Evolutionary conservation across 53 echinoderm and acorn worm genomes (phyloP).

Genomic region (Luidia sarsii): DNA sequence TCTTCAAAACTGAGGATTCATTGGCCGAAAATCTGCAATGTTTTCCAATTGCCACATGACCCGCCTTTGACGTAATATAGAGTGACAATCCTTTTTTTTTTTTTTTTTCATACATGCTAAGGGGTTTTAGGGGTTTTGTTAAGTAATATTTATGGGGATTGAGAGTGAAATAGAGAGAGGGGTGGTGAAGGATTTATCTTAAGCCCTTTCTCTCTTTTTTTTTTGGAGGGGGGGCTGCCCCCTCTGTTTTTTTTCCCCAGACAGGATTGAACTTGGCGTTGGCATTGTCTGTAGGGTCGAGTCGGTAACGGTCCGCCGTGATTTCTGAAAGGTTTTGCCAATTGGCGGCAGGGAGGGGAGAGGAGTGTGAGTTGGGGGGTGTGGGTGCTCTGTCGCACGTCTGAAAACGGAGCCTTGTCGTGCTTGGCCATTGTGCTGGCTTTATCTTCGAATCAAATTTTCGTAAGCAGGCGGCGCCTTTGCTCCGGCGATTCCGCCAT

Average conservation of each 20-base stretch:
- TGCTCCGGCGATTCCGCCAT: slow-evolving; percentile 55
- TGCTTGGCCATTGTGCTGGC: slow-evolving; percentile 51
- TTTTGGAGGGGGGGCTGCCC: not conserved
- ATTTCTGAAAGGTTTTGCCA: slow-evolving; percentile 8
- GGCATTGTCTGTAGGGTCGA: too few relatives aligned
- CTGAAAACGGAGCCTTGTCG: slow-evolving; percentile 21
- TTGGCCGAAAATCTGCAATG: slow-evolving; percentile 6
- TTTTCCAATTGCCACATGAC: slow-evolving; percentile 20
- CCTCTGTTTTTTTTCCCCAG: not conserved
- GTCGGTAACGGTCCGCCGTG: slow-evolving; percentile 14
- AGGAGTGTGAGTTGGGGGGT: too few relatives aligned
- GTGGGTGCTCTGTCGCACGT: too few relatives aligned
- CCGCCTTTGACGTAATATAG: slow-evolving; percentile 24
- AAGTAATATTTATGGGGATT: slow-evolving; percentile 27
- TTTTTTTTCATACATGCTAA: slow-evolving; percentile 33
- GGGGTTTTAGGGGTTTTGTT: slow-evolving; percentile 45
- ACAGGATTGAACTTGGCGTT: too few relatives aligned
- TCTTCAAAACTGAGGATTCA: slow-evolving; percentile 11
- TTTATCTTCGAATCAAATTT: slow-evolving; percentile 65
- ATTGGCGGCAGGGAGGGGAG: not conserved
- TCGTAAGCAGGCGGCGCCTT: slow-evolving; percentile 52
- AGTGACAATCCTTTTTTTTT: slow-evolving; percentile 40
- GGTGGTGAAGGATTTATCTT: too few relatives aligned
- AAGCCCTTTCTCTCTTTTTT: too few relatives aligned
- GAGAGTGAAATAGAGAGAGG: too few relatives aligned